phyloP scores from a whole-genome alignment of 1,140 invertebrate genomes.

The Eueides isabella region DNA sequence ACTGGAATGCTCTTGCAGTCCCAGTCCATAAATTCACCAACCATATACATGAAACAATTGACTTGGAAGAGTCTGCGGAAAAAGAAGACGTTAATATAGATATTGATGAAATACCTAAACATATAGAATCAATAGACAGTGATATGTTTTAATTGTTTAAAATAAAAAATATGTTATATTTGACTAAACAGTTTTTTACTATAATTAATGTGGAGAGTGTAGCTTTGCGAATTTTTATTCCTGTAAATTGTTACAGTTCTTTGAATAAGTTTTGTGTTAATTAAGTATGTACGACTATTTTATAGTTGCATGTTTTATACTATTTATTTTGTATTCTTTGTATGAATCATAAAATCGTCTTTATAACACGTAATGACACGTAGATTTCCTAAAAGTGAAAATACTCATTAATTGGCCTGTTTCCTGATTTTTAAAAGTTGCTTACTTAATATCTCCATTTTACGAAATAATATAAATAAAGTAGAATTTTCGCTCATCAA shows the following conservation, averaged over 20 bases:
- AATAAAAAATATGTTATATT: not conserved
- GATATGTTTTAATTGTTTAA: not conserved
- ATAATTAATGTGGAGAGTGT: too few species aligned
- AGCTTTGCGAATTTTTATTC: not conserved
- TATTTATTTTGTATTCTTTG: not conserved
- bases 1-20: not conserved
- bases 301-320: not conserved
- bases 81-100: constrained; percentile 9
- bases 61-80: not conserved
- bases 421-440: too few species aligned
- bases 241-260: too few species aligned
- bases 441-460: too few species aligned
- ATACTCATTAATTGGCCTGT: too few species aligned
- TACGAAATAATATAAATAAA: too few species aligned
- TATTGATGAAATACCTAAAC: not conserved
- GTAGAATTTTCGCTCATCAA: too few species aligned
- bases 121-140: not conserved
- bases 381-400: too few species aligned
- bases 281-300: too few species aligned
- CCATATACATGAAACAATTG: not conserved
- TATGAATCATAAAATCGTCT: not conserved
- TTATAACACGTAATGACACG: too few species aligned
- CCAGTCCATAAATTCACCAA: not conserved
- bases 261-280: too few species aligned
- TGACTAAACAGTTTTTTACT: not conserved